A percentile compares a stretch with the other conserved stretches of the same genome.
phyloP scores from a whole-genome alignment of 1,140 invertebrate species.

The Hetaerina americana region DNA sequence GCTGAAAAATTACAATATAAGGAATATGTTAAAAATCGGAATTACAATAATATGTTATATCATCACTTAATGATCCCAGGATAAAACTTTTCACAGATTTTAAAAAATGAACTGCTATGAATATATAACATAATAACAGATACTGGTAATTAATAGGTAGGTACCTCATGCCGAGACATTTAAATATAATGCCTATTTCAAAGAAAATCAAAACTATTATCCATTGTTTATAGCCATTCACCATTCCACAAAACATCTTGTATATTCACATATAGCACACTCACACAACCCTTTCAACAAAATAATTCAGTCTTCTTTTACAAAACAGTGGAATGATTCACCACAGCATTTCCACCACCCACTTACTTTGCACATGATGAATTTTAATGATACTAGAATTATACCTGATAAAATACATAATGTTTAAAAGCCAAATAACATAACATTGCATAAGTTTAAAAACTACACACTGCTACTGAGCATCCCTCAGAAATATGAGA shows the following conservation, averaged over 20 bases:
- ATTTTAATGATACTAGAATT: background rate
- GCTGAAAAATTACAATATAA: no score
- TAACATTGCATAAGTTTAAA: background rate
- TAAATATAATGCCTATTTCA: background rate
- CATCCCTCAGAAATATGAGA: no score
- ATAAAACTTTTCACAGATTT: background rate
- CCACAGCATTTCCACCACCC: background rate
- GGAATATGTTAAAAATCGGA: no score
- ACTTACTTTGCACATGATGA: background rate
- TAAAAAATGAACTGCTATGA: background rate
- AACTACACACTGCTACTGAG: no score
- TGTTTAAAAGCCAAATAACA: background rate
- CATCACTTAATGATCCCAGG: no score
- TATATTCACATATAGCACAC: background rate
- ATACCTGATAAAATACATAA: background rate
- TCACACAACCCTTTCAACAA: background rate
- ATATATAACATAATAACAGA: background rate
- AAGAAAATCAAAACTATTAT: background rate
- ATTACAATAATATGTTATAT: no score
- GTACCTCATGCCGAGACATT: background rate
- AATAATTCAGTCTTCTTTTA: constrained; percentile 1
- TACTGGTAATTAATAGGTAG: background rate
- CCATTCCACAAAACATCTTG: background rate
- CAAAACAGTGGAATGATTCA: background rate
- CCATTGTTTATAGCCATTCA: background rate